These are phyloP conservation scores for Miichthys miiuy DNA, from an alignment of 2,797 vertebrate genomes.

Conservation along the genomic window DNA sequence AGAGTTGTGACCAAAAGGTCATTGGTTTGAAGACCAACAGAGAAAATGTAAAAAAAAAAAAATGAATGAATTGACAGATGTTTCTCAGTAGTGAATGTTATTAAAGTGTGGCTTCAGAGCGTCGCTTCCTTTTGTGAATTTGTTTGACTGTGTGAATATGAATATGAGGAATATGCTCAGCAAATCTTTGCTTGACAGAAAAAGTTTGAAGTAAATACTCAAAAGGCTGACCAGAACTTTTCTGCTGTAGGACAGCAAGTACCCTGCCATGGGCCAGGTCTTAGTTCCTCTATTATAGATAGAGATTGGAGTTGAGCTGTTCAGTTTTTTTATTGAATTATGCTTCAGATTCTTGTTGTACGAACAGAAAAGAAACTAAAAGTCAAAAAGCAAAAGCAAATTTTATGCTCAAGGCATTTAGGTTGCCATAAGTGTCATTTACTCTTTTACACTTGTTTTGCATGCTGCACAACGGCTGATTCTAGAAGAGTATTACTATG, in stretches of 20 bases:
- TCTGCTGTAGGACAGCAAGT: background rate
- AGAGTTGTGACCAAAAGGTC: slow-evolving; percentile 8
- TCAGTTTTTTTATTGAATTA: background rate
- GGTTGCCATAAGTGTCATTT: background rate
- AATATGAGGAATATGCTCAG: slow-evolving; percentile 9
- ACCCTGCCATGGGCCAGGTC: background rate
- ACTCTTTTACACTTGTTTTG: background rate
- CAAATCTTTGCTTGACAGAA: slow-evolving; percentile 26
- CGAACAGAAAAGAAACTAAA: background rate
- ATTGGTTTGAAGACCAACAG: slow-evolving; percentile 16
- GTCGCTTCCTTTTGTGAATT: slow-evolving; percentile 17
- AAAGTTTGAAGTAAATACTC: slow-evolving; percentile 24
- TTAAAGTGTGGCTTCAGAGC: background rate
- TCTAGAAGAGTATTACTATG: background rate
- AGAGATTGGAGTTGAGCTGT: background rate
- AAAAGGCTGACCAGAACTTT: slow-evolving; percentile 5
- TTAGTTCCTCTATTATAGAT: background rate
- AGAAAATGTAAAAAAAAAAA: slow-evolving; percentile 8
- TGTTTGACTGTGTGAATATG: slow-evolving; percentile 18
- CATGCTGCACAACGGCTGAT: background rate
- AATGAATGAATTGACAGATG: slow-evolving; percentile 18
- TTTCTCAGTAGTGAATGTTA: slow-evolving; percentile 16
- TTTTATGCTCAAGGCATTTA: background rate
- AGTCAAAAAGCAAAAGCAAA: background rate
- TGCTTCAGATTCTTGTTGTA: background rate